These are phyloP conservation scores for Sesia apiformis DNA, from an alignment of 2,888 invertebrate genomes.

Conservation along the genomic window DNA sequence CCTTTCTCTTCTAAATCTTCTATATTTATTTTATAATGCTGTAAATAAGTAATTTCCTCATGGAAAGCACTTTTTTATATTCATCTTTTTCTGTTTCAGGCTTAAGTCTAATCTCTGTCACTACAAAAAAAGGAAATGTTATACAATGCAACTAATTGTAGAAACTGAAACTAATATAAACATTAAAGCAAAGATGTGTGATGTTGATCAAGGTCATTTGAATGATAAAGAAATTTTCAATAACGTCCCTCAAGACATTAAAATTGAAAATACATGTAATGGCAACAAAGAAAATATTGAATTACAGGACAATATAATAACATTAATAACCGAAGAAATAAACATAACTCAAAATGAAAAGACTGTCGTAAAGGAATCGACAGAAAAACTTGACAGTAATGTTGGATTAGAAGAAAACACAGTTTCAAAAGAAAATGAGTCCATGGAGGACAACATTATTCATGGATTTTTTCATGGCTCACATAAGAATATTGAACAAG, in stretches of 20 bases:
- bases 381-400: too few species aligned
- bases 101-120: conserved; percentile 12
- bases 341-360: not conserved
- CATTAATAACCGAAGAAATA: not conserved
- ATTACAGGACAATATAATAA: not conserved
- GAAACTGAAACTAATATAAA: conserved; percentile 35
- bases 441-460: not conserved
- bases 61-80: too few species aligned
- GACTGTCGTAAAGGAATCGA: not conserved
- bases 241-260: conserved; percentile 23
- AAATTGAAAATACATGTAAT: conserved; percentile 15
- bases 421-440: not conserved
- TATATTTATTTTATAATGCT: too few species aligned
- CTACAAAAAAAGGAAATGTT: conserved; percentile 33
- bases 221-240: conserved; percentile 19
- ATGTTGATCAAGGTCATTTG: conserved; percentile 27
- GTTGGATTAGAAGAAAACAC: not conserved
- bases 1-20: too few species aligned
- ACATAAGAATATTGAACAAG: too few species aligned
- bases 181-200: conserved; percentile 44
- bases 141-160: conserved; percentile 62
- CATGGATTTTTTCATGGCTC: too few species aligned
- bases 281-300: conserved; percentile 8
- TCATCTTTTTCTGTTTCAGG: too few species aligned
- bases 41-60: too few species aligned